Conservation (phyloP, 2,113 vertebrate species). For the Capreolus pygargus region DNA sequence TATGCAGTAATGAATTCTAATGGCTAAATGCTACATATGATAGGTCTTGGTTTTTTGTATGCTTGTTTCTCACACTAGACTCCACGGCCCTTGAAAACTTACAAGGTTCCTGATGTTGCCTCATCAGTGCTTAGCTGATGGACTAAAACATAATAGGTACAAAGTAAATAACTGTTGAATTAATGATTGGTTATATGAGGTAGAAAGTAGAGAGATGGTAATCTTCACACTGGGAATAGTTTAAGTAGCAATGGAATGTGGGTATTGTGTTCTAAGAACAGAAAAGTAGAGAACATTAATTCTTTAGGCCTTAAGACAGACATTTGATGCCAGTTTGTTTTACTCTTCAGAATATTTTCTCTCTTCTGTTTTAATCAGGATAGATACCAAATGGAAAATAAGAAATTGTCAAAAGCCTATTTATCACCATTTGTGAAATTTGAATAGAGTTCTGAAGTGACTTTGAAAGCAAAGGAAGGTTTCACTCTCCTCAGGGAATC, state of each 20-base stretch:
- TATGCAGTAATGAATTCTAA: neutral
- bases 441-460: neutral
- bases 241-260: neutral
- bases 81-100: neutral
- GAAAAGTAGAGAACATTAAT: neutral
- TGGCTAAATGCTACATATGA: neutral
- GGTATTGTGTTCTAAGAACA: neutral
- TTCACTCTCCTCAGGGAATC: neutral
- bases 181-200: neutral
- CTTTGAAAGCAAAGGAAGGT: neutral
- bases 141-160: neutral
- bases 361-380: neutral
- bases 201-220: neutral
- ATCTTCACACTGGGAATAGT: neutral
- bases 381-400: neutral
- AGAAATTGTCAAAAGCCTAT: neutral
- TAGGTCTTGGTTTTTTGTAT: neutral
- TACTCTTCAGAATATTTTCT: neutral
- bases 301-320: neutral
- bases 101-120: neutral
- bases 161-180: neutral
- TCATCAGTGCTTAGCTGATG: neutral
- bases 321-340: neutral
- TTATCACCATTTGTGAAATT: neutral
- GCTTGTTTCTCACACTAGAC: neutral